Evolutionary conservation across 2,888 invertebrate species (phyloP).

Genomic region (Tromatobia lineatoria): DNA sequence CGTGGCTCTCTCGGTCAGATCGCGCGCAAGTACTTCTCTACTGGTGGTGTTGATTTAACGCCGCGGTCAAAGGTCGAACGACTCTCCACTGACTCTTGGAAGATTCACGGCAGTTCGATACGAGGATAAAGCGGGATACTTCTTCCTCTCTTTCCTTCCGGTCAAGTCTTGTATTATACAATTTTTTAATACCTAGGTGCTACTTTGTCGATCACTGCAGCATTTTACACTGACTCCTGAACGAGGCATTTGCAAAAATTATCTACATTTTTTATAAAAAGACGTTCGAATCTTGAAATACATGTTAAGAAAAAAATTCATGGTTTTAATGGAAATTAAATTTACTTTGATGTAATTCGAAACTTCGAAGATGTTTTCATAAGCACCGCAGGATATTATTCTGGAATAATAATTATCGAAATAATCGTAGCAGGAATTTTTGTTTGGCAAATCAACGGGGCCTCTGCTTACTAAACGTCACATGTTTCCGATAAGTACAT

Average conservation of each 20-base stretch:
- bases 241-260: background rate
- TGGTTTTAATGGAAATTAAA: no score
- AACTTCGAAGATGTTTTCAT: no score
- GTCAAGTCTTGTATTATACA: conserved; percentile 14
- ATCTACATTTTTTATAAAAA: background rate
- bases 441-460: no score
- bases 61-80: conserved; percentile 81
- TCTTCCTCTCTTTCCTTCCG: conserved; percentile 48
- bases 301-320: no score
- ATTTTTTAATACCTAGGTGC: background rate
- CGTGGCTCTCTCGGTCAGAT: conserved; percentile 77
- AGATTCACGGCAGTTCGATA: conserved; percentile 63
- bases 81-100: conserved; percentile 56
- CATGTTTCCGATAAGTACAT: no score
- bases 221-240: background rate
- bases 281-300: background rate
- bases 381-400: no score
- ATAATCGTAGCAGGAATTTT: no score
- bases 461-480: no score
- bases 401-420: no score
- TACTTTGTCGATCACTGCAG: background rate
- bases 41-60: conserved; percentile 81
- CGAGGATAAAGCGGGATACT: conserved; percentile 29
- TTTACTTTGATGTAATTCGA: no score
- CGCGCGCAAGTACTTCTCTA: conserved; percentile 67